These are phyloP conservation scores for Miniopterus natalensis DNA, from an alignment of 2,113 vertebrate species.

Conservation along the genomic window DNA sequence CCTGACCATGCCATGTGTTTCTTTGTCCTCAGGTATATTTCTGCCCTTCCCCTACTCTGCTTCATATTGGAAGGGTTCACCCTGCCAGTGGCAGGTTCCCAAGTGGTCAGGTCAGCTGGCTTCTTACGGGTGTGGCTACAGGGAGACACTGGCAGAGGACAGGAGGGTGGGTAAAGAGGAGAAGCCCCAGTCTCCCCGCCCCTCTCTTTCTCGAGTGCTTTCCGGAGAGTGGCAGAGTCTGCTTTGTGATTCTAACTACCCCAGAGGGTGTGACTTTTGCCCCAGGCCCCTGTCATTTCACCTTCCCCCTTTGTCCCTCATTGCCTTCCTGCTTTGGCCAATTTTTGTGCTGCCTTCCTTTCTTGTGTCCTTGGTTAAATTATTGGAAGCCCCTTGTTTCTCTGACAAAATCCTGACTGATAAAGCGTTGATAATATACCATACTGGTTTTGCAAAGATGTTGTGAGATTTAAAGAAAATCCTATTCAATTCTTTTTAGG, in stretches of 20 bases:
- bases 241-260: neutral
- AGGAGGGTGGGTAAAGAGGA: no score
- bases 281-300: neutral
- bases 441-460: neutral
- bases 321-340: neutral
- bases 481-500: neutral
- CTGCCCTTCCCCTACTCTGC: neutral
- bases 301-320: neutral
- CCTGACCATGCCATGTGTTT: neutral
- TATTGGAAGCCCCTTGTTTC: neutral
- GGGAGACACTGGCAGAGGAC: neutral
- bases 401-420: neutral
- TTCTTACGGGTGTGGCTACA: neutral
- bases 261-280: no score
- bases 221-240: neutral
- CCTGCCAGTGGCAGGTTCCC: neutral
- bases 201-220: neutral
- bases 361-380: neutral
- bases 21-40: neutral
- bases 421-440: neutral
- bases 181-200: neutral
- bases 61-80: neutral
- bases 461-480: conserved; percentile 30
- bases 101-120: neutral
- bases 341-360: neutral